Evolutionary conservation across 1,140 invertebrate species (phyloP).

Genomic region (Tetraneura akinire): DNA sequence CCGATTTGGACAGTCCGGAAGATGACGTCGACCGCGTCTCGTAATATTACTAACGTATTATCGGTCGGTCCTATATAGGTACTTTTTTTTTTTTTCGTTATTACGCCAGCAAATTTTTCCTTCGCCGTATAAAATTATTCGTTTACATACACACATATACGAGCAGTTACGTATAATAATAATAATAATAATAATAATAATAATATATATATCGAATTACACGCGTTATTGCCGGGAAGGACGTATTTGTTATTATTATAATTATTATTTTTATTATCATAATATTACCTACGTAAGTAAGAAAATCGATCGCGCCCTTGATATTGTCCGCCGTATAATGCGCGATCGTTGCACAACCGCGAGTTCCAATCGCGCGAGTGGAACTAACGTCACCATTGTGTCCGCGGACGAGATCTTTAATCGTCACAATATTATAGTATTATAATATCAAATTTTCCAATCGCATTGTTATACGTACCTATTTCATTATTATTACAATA

Average conservation of each 20-base stretch:
- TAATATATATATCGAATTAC: no score
- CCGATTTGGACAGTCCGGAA: slow-evolving; percentile 43
- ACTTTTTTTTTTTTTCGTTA: neutral
- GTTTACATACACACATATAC: no score
- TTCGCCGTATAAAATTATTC: neutral
- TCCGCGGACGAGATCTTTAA: neutral
- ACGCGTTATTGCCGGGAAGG: neutral
- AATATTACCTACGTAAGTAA: neutral
- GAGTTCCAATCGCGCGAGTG: neutral
- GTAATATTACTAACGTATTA: neutral
- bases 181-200: no score
- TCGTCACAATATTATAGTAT: no score
- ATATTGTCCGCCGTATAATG: slow-evolving; percentile 14
- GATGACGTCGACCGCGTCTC: neutral
- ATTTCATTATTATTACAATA: neutral
- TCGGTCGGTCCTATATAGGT: no score
- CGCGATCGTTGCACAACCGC: slow-evolving; percentile 34
- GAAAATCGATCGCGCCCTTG: slow-evolving; percentile 39
- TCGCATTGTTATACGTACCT: no score
- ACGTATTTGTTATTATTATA: no score
- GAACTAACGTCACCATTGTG: slow-evolving; percentile 42
- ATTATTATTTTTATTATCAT: no score
- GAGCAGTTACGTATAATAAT: neutral
- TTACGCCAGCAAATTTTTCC: neutral
- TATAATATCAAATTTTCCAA: no score